phyloP scores from a whole-genome alignment of 64 coral and sea anemone species.

The Trachythela sp. region DNA sequence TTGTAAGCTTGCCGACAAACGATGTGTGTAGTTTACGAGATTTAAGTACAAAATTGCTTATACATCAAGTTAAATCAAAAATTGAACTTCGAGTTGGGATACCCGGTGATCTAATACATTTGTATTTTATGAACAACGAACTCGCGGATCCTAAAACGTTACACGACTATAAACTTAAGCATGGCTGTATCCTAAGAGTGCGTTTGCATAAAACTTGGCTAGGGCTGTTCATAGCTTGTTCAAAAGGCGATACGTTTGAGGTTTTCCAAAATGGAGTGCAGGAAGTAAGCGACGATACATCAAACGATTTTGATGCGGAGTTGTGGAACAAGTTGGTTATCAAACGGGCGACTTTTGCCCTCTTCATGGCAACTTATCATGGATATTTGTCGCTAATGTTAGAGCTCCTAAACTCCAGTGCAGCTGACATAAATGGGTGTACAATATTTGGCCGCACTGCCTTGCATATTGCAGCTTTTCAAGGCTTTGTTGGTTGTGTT shows the following conservation, averaged over 20 bases:
- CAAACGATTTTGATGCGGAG: slow-evolving; percentile 62
- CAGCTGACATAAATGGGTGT: slow-evolving; percentile 74
- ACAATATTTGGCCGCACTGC: slow-evolving; percentile 73
- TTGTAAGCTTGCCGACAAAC: slow-evolving; percentile 65
- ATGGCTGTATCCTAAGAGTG: slow-evolving; percentile 77
- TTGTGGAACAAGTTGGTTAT: slow-evolving; percentile 91
- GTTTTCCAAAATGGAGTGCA: slow-evolving; percentile 98
- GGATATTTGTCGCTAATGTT: slow-evolving; percentile 82
- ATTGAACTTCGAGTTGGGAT: slow-evolving; percentile 82
- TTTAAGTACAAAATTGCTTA: slow-evolving; percentile 45
- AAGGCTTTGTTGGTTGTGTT: slow-evolving; percentile 94
- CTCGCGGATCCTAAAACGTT: slow-evolving; percentile 47
- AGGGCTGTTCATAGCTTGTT: slow-evolving; percentile 77
- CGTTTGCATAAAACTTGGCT: slow-evolving; percentile 64
- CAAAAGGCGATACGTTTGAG: slow-evolving; percentile 78
- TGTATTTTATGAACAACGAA: slow-evolving; percentile 90
- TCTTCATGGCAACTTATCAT: slow-evolving; percentile 90
- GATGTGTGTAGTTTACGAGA: slow-evolving; percentile 68
- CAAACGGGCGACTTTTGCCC: slow-evolving; percentile 70
- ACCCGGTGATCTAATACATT: slow-evolving; percentile 64
- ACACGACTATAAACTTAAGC: slow-evolving; percentile 57
- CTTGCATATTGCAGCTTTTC: slow-evolving; percentile 78
- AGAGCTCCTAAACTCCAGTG: slow-evolving; percentile 75
- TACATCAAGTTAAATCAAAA: slow-evolving; percentile 80
- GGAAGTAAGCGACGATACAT: slow-evolving; percentile 48